These are phyloP conservation scores for Engraulis encrasicolus DNA, from an alignment of 2,113 vertebrate species.

Conservation along the genomic window DNA sequence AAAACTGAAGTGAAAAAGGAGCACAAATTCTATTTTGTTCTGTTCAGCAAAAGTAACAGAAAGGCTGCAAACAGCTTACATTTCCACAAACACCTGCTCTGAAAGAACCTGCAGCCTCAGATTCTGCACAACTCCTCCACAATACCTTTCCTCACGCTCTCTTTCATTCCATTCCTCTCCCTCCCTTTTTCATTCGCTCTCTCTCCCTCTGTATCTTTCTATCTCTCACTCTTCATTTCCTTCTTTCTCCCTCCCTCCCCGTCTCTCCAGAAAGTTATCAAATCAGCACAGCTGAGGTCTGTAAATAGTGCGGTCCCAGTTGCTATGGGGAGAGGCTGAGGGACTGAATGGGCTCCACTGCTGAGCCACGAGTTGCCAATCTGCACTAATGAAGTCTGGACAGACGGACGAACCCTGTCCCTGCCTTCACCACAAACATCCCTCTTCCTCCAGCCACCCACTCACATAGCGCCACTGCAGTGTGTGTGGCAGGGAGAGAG, in stretches of 20 bases:
- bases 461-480: not conserved
- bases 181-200: not conserved
- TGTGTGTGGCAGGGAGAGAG: no score
- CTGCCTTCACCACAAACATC: not conserved
- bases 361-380: slow-evolving; percentile 26
- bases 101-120: not conserved
- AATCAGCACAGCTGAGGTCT: not conserved
- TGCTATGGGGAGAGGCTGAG: slow-evolving; percentile 14
- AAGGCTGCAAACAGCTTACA: not conserved
- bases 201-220: not conserved
- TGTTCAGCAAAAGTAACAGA: not conserved
- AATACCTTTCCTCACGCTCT: not conserved
- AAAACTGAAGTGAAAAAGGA: not conserved
- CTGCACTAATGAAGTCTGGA: slow-evolving; percentile 20
- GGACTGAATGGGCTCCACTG: slow-evolving; percentile 16
- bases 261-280: slow-evolving; percentile 12
- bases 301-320: not conserved
- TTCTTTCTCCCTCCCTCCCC: not conserved
- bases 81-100: slow-evolving; percentile 3
- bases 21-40: not conserved
- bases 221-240: not conserved
- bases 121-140: not conserved
- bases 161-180: not conserved
- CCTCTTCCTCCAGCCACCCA: not conserved
- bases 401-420: not conserved